These are phyloP conservation scores for Tenthredo amoena DNA, from an alignment of 2,888 invertebrate species.

Conservation along the genomic window DNA sequence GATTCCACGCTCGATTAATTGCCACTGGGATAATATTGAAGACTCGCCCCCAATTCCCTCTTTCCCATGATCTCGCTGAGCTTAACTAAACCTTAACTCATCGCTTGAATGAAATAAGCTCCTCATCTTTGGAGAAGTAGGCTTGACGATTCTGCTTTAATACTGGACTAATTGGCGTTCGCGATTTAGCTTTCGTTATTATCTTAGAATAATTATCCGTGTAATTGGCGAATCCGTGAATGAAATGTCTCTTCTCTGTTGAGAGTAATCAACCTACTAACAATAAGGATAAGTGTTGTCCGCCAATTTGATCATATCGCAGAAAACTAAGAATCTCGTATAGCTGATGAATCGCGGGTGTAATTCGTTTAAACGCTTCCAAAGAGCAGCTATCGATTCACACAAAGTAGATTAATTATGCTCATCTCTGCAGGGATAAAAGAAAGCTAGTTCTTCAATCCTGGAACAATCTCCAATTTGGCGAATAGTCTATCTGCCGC, in stretches of 20 bases:
- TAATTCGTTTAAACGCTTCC: not conserved
- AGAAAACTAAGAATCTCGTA: not conserved
- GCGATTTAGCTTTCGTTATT: constrained; percentile 1
- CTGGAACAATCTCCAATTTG: not conserved
- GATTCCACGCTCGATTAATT: constrained; percentile 36
- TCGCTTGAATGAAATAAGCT: constrained; percentile 40
- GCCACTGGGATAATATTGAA: constrained; percentile 41
- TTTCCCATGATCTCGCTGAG: not conserved
- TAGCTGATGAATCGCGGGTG: not conserved
- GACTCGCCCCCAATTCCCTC: constrained; percentile 5
- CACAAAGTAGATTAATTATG: not conserved
- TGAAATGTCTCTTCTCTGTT: not conserved
- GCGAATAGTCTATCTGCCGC: not conserved
- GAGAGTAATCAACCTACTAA: not conserved
- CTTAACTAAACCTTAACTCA: constrained; percentile 29
- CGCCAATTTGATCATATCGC: not conserved
- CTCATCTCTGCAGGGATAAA: not conserved
- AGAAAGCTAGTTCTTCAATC: not conserved
- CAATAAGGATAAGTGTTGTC: not conserved
- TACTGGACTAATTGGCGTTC: constrained; percentile 26
- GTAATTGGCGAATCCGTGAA: not conserved
- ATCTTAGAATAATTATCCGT: not conserved
- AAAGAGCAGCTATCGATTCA: not conserved
- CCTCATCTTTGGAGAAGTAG: constrained; percentile 19
- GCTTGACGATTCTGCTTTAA: not conserved